phyloP scores from a whole-genome alignment of 2,797 vertebrate species.

The Alectoris magna region DNA sequence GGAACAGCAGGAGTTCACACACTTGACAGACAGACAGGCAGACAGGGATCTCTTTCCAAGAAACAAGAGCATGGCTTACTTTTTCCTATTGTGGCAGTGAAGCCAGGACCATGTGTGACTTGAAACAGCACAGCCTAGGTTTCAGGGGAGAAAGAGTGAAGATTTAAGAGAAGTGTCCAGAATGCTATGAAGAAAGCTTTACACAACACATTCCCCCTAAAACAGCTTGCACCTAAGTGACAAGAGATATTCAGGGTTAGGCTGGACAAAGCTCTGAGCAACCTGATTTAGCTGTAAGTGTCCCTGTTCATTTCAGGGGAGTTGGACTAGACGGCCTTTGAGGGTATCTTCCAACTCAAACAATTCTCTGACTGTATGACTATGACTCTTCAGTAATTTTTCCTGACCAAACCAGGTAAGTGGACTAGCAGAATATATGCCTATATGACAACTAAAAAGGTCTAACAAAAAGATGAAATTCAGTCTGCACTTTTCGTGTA shows the following conservation, averaged over 20 bases:
- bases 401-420: not conserved
- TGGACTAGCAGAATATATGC: not conserved
- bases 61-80: slow-evolving; percentile 34
- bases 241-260: no score
- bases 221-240: not conserved
- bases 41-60: slow-evolving; percentile 60
- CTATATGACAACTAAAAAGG: not conserved
- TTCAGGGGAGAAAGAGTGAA: not conserved
- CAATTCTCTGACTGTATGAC: not conserved
- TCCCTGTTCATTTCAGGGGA: no score
- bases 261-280: no score
- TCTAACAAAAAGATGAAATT: not conserved
- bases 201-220: not conserved
- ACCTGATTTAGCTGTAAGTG: no score
- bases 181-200: not conserved
- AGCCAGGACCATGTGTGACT: not conserved
- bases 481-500: not conserved
- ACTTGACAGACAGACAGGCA: slow-evolving; percentile 55
- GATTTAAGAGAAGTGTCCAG: not conserved
- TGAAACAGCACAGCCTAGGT: not conserved
- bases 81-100: not conserved
- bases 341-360: not conserved
- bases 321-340: no score
- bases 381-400: not conserved
- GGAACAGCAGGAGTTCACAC: slow-evolving; percentile 47